A percentile compares a stretch with the other conserved stretches of the same genome.
phyloP scores from a whole-genome alignment of 2,797 vertebrate species.

The Ispidina lecontei region DNA sequence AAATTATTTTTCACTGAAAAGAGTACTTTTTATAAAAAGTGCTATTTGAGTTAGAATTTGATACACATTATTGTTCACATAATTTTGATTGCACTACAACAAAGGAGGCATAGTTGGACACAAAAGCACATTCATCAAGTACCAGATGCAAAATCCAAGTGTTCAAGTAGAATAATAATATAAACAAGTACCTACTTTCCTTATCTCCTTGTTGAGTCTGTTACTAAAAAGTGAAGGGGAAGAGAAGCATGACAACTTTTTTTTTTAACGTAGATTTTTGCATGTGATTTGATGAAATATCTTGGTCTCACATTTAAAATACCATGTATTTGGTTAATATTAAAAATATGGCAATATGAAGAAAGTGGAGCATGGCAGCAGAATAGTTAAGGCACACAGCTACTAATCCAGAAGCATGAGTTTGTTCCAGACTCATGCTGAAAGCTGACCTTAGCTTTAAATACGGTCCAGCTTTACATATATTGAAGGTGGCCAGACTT shows the following conservation, averaged over 20 bases:
- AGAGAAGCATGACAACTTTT: constrained; percentile 2
- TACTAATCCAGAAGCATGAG: neutral
- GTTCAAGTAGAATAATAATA: constrained; percentile 78
- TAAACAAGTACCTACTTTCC: constrained; percentile 66
- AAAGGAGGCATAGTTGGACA: constrained; percentile 63
- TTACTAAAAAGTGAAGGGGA: constrained; percentile 32
- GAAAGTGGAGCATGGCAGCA: neutral
- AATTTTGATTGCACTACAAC: constrained; percentile 51
- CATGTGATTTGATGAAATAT: constrained; percentile 57
- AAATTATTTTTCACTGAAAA: constrained; percentile 41
- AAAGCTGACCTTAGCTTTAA: constrained; percentile 2
- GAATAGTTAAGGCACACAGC: neutral
- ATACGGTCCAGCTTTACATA: neutral
- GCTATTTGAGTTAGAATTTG: constrained; percentile 65
- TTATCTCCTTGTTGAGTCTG: constrained; percentile 56
- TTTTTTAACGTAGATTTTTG: constrained; percentile 35
- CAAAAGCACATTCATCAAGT: constrained; percentile 75
- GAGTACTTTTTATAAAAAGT: constrained; percentile 36
- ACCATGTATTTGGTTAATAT: constrained; percentile 47
- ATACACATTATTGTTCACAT: constrained; percentile 48
- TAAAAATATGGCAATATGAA: constrained; percentile 42
- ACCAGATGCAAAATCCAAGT: constrained; percentile 68
- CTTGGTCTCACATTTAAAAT: constrained; percentile 70
- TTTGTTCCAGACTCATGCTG: neutral
- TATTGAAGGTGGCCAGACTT: neutral